A percentile compares a stretch with the other conserved stretches of the same genome.
Conservation (phyloP, 2,888 invertebrate genomes). For the Caenorhabditis sulstoni region DNA sequence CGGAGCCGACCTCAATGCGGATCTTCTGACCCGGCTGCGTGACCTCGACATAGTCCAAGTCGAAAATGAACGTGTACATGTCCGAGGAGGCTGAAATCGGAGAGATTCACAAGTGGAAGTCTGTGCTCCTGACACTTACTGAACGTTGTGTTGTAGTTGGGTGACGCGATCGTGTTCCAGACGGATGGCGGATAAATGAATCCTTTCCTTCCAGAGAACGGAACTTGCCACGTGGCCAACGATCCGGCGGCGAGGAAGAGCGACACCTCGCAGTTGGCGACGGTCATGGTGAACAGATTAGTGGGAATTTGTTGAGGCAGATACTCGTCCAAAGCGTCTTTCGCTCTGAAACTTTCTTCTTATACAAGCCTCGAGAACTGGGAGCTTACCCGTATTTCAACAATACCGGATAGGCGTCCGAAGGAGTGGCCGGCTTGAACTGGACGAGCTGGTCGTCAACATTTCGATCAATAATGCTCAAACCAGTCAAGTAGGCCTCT, state of each 20-base stretch:
- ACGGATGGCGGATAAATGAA: conserved; percentile 5
- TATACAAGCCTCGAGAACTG: too few species aligned
- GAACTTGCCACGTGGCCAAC: conserved; percentile 1
- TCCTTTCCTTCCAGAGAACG: conserved; percentile 26
- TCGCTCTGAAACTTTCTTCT: conserved; percentile 6
- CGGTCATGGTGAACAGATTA: conserved; percentile 26
- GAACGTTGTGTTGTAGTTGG: conserved; percentile 5
- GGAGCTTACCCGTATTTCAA: conserved; percentile 20
- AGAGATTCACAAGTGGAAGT: neutral
- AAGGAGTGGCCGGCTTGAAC: conserved; percentile 24
- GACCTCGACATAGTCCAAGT: conserved; percentile 8
- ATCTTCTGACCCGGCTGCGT: conserved; percentile 7
- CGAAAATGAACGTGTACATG: conserved; percentile 9
- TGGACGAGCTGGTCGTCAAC: conserved; percentile 7
- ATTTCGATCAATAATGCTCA: neutral
- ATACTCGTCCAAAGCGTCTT: neutral
- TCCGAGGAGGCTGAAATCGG: conserved; percentile 9
- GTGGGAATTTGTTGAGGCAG: conserved; percentile 20
- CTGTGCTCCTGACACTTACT: neutral
- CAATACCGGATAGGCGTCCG: neutral
- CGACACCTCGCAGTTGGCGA: conserved; percentile 3
- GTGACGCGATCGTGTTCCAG: conserved; percentile 18
- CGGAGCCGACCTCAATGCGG: conserved; percentile 14
- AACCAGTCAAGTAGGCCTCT: conserved; percentile 7
- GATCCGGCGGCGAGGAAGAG: conserved; percentile 2